These are phyloP conservation scores for Xestia rhomboidea DNA, from an alignment of 2,888 invertebrate species.

Conservation along the genomic window DNA sequence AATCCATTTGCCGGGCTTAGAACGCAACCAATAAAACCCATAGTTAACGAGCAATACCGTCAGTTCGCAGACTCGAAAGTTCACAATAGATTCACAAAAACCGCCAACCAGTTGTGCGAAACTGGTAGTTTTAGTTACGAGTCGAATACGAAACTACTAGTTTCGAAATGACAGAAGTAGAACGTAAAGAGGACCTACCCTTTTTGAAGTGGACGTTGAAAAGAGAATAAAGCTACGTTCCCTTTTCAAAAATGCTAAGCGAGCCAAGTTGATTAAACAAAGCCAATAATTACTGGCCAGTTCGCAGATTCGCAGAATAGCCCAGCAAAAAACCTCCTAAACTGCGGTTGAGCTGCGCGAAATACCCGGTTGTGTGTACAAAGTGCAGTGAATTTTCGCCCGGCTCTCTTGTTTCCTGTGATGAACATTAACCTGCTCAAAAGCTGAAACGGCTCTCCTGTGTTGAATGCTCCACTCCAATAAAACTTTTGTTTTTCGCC, in stretches of 20 bases:
- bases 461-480: conserved; percentile 71
- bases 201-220: background rate
- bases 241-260: conserved; percentile 14
- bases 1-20: conserved; percentile 57
- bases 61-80: conserved; percentile 45
- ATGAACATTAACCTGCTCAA: conserved; percentile 82
- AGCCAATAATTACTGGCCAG: conserved; percentile 39
- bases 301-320: conserved; percentile 31
- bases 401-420: conserved; percentile 73
- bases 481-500: conserved; percentile 77
- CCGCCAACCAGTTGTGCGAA: conserved; percentile 50
- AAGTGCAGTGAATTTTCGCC: conserved; percentile 70
- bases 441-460: conserved; percentile 76
- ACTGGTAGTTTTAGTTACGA: conserved; percentile 65
- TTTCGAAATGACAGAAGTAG: conserved; percentile 21
- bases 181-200: background rate
- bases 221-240: background rate
- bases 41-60: conserved; percentile 60
- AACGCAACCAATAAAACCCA: conserved; percentile 59
- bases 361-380: conserved; percentile 65
- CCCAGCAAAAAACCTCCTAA: conserved; percentile 23
- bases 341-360: conserved; percentile 30
- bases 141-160: conserved; percentile 34
- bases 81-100: conserved; percentile 59
- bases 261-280: conserved; percentile 36